phyloP scores from a whole-genome alignment of 1,140 invertebrate species.

The Drosophila guanche region DNA sequence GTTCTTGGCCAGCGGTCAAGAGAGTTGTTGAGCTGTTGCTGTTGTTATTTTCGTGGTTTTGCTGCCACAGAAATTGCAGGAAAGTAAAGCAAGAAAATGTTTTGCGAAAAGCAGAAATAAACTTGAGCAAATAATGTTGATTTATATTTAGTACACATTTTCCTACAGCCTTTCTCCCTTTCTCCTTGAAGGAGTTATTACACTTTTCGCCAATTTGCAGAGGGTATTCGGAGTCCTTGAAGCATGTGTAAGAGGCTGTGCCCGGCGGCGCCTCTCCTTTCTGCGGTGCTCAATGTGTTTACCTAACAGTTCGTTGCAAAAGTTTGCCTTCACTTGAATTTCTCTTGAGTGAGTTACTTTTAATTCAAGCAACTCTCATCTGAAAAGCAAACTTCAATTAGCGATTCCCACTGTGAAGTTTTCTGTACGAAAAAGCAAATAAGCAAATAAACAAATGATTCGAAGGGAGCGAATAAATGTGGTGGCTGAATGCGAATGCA shows the following conservation, averaged over 20 bases:
- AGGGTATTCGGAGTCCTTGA: too few species aligned
- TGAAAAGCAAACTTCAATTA: slow-evolving; percentile 40
- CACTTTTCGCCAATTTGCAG: too few species aligned
- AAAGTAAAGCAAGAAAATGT: slow-evolving; percentile 15
- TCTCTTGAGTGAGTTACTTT: slow-evolving; percentile 27
- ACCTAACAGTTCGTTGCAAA: neutral
- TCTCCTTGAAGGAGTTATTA: too few species aligned
- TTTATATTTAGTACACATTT: slow-evolving; percentile 46
- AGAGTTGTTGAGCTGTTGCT: too few species aligned
- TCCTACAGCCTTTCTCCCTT: too few species aligned
- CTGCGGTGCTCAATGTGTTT: neutral
- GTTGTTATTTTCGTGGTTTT: too few species aligned
- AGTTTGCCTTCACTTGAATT: slow-evolving; percentile 1
- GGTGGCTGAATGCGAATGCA: slow-evolving; percentile 64
- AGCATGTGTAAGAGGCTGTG: too few species aligned
- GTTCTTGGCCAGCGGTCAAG: slow-evolving; percentile 33
- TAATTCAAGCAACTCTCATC: neutral
- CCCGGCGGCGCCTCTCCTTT: neutral
- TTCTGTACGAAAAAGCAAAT: slow-evolving; percentile 42
- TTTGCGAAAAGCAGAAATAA: slow-evolving; percentile 26
- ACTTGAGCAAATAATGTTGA: slow-evolving; percentile 45
- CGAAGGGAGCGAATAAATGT: neutral
- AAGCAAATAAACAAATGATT: slow-evolving; percentile 60
- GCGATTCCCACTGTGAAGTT: slow-evolving; percentile 8
- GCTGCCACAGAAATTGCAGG: too few species aligned